Percentiles rank a stretch among this genome's conserved stretches.
These are phyloP conservation scores for Mesocentrotus franciscanus DNA, from an alignment of 53 echinoderm and acorn worm species.

Conservation along the genomic window DNA sequence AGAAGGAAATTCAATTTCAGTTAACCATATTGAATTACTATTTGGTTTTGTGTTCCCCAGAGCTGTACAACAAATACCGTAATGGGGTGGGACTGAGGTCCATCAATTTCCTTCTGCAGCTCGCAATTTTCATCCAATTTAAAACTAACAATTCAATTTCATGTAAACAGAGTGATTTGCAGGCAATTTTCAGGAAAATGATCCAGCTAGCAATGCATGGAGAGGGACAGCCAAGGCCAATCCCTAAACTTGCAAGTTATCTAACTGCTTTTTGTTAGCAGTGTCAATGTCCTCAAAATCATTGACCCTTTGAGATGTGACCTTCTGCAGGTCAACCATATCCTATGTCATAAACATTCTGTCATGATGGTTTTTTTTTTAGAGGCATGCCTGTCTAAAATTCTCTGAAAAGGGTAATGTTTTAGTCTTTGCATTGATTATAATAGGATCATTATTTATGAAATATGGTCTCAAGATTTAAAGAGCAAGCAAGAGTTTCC, in stretches of 20 bases:
- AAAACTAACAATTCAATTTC: conserved; percentile 55
- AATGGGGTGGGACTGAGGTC: not conserved
- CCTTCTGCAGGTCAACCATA: not conserved
- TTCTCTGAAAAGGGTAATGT: not conserved
- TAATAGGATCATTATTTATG: conserved; percentile 5
- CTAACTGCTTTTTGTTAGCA: not conserved
- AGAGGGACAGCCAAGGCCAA: not conserved
- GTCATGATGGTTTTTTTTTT: not conserved
- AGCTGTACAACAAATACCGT: not conserved
- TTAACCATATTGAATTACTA: conserved; percentile 52
- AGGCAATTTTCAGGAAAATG: conserved; percentile 24
- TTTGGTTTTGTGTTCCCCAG: not conserved
- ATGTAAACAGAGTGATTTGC: not conserved
- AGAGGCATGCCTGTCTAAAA: not conserved
- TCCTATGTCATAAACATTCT: conserved; percentile 44
- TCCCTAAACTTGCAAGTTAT: not conserved
- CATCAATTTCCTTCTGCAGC: not conserved
- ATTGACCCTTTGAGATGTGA: conserved; percentile 11
- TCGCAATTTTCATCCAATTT: conserved; percentile 45
- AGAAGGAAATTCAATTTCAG: conserved; percentile 59
- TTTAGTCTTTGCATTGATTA: not conserved
- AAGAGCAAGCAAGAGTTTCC: not conserved
- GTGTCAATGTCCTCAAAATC: conserved; percentile 26
- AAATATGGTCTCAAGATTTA: not conserved
- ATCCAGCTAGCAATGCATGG: not conserved